A percentile compares a stretch with the other conserved stretches of the same genome.
Conservation (phyloP, 23 tunicate genomes). For the Trididemnum clinides region DNA sequence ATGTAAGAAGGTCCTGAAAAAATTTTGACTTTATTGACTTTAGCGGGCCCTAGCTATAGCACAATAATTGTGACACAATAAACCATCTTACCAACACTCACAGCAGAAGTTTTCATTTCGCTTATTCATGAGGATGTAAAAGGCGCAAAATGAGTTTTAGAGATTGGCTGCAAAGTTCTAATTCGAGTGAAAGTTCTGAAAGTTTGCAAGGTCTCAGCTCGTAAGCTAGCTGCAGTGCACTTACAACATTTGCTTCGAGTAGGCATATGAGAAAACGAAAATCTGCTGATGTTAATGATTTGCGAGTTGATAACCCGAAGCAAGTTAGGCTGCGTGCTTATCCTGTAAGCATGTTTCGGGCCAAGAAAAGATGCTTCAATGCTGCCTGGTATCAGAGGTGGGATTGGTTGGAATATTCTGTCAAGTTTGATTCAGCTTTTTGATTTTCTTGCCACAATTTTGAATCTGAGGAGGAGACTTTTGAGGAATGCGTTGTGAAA, state of each 20-base stretch:
- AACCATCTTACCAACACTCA: too few relatives aligned
- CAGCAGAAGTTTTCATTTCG: too few relatives aligned
- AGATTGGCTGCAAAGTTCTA: too few relatives aligned
- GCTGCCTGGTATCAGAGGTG: constrained; percentile 8
- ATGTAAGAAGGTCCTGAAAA: too few relatives aligned
- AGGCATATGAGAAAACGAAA: not conserved
- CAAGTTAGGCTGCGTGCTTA: constrained; percentile 6
- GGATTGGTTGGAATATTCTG: constrained; percentile 5
- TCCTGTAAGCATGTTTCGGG: constrained; percentile 19
- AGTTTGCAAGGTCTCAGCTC: too few relatives aligned
- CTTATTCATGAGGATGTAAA: too few relatives aligned
- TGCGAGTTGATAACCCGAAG: constrained; percentile 2
- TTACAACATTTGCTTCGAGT: not conserved
- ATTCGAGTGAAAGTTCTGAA: too few relatives aligned
- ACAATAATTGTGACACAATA: too few relatives aligned
- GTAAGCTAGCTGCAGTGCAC: not conserved
- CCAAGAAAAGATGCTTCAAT: constrained; percentile 7
- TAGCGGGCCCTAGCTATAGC: too few relatives aligned
- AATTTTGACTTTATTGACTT: too few relatives aligned
- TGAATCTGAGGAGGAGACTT: not conserved
- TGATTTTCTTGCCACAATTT: not conserved
- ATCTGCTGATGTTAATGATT: constrained; percentile 8
- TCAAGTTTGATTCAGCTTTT: not conserved
- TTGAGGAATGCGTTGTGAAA: not conserved
- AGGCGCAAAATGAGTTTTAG: too few relatives aligned